These are phyloP conservation scores for Pterocles gutturalis DNA, from an alignment of 2,113 vertebrate species.

Conservation along the genomic window DNA sequence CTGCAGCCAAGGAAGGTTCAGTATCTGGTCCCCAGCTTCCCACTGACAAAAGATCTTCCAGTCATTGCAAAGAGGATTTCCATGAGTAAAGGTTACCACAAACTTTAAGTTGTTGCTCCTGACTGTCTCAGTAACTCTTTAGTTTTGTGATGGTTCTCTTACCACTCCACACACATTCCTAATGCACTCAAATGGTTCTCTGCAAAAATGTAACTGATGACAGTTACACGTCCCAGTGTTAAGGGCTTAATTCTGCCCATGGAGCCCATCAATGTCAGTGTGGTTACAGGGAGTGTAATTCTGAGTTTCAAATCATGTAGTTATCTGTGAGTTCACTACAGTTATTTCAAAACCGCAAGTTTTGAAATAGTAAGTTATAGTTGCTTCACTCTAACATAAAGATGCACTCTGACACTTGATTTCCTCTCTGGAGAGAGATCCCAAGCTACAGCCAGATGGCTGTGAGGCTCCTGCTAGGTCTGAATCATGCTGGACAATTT, in stretches of 20 bases:
- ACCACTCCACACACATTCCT: background rate
- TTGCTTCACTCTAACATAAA: background rate
- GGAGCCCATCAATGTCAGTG: background rate
- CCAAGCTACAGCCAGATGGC: constrained; percentile 16
- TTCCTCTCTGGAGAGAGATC: constrained; percentile 20
- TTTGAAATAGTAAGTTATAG: background rate
- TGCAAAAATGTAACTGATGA: background rate
- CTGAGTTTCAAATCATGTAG: background rate
- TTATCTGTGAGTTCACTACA: background rate
- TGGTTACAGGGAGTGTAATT: background rate
- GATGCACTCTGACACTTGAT: constrained; percentile 26
- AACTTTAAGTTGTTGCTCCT: background rate
- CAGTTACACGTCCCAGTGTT: background rate
- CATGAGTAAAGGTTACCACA: background rate
- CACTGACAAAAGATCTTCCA: background rate
- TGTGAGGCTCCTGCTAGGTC: constrained; percentile 10
- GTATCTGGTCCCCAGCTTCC: background rate
- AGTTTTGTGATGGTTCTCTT: background rate
- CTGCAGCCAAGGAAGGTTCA: background rate
- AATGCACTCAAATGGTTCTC: background rate
- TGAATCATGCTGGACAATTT: background rate
- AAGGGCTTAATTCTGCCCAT: background rate
- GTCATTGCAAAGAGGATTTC: background rate
- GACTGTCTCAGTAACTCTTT: background rate
- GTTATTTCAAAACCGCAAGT: background rate